Conservation (phyloP, 2,888 invertebrate genomes). For the Tachina grossa region DNA sequence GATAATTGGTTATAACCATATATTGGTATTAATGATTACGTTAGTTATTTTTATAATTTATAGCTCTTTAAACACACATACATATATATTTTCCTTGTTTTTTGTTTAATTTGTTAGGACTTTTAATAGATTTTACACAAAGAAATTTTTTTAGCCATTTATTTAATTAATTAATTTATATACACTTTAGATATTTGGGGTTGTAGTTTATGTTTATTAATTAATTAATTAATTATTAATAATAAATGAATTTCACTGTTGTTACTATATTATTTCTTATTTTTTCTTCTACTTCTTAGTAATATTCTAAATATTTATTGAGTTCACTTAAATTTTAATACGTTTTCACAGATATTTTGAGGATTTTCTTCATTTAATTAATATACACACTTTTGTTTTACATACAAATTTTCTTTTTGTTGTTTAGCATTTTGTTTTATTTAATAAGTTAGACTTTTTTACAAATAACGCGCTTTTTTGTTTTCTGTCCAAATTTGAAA, state of each 20-base stretch:
- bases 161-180: background rate
- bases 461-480: background rate
- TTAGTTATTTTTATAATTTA: conserved; percentile 36
- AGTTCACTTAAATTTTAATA: conserved; percentile 60
- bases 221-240: background rate
- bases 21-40: conserved; percentile 16
- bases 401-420: conserved; percentile 16
- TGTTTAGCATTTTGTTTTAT: background rate
- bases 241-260: conserved; percentile 15
- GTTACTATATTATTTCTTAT: background rate
- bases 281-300: background rate
- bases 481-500: background rate
- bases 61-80: background rate
- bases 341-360: conserved; percentile 70
- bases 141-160: background rate
- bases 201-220: conserved; percentile 1
- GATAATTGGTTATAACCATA: conserved; percentile 25
- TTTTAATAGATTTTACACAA: conserved; percentile 1
- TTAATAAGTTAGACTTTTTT: background rate
- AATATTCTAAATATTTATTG: conserved; percentile 26
- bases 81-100: background rate
- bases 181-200: background rate
- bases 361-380: conserved; percentile 64
- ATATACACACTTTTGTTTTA: conserved; percentile 62
- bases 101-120: conserved; percentile 14